Base-by-base conservation (phyloP, 1,140 invertebrate genomes). In the Streblospio benedicti region DNA sequence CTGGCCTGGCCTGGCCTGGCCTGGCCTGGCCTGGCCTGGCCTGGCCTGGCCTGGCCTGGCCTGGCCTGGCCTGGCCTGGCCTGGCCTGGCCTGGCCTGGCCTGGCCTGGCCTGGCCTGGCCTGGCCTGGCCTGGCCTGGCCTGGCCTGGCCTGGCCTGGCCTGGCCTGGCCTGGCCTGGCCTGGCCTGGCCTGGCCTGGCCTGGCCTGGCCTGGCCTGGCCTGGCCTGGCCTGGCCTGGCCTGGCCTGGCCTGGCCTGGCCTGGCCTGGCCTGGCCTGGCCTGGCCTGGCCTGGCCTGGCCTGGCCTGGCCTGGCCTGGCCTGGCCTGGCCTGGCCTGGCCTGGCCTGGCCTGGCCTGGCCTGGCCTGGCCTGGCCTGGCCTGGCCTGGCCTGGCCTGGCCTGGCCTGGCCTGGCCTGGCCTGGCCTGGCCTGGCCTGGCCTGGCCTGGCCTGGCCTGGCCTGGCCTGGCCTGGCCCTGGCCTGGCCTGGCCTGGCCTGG, bases 261-360 rank as follows among this genome's bases (percentile, higher is more conserved):
- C 47, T 49, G 23, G 27, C 45, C 61, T 44, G 44, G 51, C 45
- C 30, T 57, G 57, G 44, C 57, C 44, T 51, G 62, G 51, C 49
- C 45, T 18, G 49, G 27, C 58, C 59, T 64, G 64, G 64, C 63
- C 59, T 67, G 64, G 60, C 64, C 64, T 63, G 44, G 49, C 64
- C 58, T 63, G 64, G 53, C 60, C 62, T 65, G 63, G 62, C 62
- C 63, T 60, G 44, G 49, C 64, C 64, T 63, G 63, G 60, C 64
- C 64, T 63, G 64, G 60, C 64, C 64, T 63, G 64, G 60, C 64
- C 64, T 63, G 64, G 64, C 63, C 59, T 67, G 57, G 50, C 50
- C 50, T 58, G 57, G 64, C 58, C 63, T 64, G 44, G 55, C 62
- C 65, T 63, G 60, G 62, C 33, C 63, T 51, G 31, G 62, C 47